These are phyloP conservation scores for Chymomyza procnemis DNA, from an alignment of 2,888 invertebrate species.

Conservation along the genomic window DNA sequence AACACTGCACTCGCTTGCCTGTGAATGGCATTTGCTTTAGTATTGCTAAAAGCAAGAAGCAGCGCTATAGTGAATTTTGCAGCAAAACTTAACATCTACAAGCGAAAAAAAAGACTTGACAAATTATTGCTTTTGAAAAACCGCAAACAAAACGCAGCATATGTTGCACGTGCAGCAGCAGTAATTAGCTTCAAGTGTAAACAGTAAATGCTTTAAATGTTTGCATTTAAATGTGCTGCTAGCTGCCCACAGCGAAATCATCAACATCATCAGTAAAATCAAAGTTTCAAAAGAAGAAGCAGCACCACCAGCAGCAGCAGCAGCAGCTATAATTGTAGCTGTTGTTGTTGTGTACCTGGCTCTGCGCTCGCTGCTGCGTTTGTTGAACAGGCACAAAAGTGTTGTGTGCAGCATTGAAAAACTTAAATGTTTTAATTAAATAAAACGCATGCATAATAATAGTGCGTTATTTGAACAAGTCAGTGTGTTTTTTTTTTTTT, in stretches of 20 bases:
- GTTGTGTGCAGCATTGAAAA: constrained; percentile 57
- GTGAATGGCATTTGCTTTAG: constrained; percentile 3
- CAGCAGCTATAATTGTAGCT: constrained; percentile 33
- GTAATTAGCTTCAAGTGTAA: background rate
- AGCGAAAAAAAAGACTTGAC: background rate
- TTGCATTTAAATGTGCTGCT: background rate
- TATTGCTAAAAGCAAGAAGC: constrained; percentile 11
- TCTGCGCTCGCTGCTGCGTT: constrained; percentile 43
- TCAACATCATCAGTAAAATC: constrained; percentile 10
- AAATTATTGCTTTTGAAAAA: background rate
- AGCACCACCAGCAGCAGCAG: constrained; percentile 8
- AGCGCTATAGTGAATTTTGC: background rate
- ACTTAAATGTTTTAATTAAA: constrained; percentile 44
- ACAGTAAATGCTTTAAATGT: background rate
- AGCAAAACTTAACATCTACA: constrained; percentile 7
- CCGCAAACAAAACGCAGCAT: background rate
- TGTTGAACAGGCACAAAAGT: constrained; percentile 49
- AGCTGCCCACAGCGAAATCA: constrained; percentile 1
- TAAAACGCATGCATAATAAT: constrained; percentile 24
- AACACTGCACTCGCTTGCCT: background rate
- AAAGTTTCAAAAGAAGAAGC: constrained; percentile 22
- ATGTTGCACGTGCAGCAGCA: background rate
- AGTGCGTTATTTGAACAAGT: constrained; percentile 27
- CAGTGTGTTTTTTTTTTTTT: background rate
- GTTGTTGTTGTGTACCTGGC: constrained; percentile 51